phyloP scores from a whole-genome alignment of 2,797 vertebrate genomes.

The Liparis tanakae region DNA sequence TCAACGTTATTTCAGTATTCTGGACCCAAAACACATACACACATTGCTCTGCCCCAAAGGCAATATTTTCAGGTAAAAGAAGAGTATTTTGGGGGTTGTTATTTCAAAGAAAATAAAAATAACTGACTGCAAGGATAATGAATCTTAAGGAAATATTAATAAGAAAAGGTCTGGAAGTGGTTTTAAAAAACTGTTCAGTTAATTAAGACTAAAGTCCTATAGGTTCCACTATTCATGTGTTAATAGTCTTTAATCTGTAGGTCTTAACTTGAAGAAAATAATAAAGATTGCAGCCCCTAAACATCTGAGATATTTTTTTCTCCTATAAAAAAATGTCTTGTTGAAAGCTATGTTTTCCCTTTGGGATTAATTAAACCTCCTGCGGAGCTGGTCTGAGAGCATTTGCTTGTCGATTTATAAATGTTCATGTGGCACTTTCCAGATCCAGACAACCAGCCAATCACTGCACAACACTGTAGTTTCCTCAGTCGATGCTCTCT shows the following conservation, averaged over 20 bases:
- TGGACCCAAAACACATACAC: constrained; percentile 34
- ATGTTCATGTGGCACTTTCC: constrained; percentile 25
- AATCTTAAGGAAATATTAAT: constrained; percentile 39
- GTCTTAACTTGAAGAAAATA: background rate
- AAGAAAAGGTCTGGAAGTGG: constrained; percentile 5
- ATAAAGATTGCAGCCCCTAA: background rate
- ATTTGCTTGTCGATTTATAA: constrained; percentile 24
- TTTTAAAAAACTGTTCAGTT: background rate
- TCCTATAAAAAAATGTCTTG: background rate
- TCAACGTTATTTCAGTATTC: constrained; percentile 52
- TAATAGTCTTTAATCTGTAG: background rate
- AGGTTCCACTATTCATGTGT: constrained; percentile 10
- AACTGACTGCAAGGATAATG: constrained; percentile 14
- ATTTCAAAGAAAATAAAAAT: constrained; percentile 26
- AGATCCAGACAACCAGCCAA: constrained; percentile 29
- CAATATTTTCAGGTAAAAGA: constrained; percentile 29
- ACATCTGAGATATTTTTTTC: background rate
- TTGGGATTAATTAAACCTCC: constrained; percentile 30
- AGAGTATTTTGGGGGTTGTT: background rate
- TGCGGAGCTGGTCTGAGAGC: constrained; percentile 8
- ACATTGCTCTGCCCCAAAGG: constrained; percentile 27
- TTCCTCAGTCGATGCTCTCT: constrained; percentile 41
- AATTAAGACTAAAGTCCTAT: constrained; percentile 12
- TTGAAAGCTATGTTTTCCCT: background rate
- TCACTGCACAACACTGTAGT: constrained; percentile 29